Evolutionary conservation across 2,113 vertebrate genomes (phyloP).

Genomic region (Pomatostomus ruficeps): DNA sequence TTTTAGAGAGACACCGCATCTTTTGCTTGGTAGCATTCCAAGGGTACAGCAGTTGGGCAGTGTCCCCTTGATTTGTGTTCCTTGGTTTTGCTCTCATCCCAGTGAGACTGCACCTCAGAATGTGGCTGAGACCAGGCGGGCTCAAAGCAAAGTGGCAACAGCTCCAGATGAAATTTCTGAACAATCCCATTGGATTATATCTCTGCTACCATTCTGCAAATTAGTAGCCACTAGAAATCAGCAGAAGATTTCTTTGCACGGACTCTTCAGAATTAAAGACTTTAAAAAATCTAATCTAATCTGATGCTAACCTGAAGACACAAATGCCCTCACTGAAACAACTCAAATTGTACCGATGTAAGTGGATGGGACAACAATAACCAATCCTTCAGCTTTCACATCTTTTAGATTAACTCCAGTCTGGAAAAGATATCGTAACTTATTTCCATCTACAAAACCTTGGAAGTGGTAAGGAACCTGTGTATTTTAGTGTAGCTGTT

Average conservation of each 20-base stretch:
- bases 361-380: neutral
- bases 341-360: neutral
- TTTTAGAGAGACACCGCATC: neutral
- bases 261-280: neutral
- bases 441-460: neutral
- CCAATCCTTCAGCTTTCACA: neutral
- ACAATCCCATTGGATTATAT: neutral
- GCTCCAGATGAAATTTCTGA: neutral
- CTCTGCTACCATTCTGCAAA: neutral
- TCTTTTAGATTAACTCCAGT: neutral
- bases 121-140: neutral
- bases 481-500: neutral
- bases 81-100: neutral
- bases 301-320: neutral
- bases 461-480: neutral
- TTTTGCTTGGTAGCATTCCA: neutral
- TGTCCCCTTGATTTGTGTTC: neutral
- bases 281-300: neutral
- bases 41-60: neutral
- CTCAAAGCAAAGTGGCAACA: neutral
- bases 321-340: neutral
- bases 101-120: neutral
- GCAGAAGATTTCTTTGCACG: neutral
- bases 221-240: neutral
- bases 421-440: neutral